Percentiles rank a stretch among this genome's conserved stretches.
Conservation (phyloP, 2,888 invertebrate genomes). For the Pyrocoelia pectoralis region DNA sequence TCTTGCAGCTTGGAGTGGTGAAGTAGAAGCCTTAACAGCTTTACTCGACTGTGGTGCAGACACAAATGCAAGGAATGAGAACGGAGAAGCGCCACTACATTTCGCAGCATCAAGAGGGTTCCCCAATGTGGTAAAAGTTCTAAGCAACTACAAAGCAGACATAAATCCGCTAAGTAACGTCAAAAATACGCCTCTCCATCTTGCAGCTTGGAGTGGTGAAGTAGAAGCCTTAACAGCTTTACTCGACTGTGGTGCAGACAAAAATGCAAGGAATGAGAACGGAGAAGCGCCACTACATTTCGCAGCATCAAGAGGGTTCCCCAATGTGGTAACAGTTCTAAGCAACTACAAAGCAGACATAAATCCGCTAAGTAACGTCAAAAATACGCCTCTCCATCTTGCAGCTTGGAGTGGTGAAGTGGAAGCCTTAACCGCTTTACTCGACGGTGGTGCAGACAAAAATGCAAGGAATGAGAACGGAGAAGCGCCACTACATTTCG, state of each 20-base stretch:
- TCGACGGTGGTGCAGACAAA: neutral
- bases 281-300: neutral
- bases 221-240: neutral
- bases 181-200: neutral
- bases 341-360: neutral
- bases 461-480: neutral
- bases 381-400: neutral
- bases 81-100: neutral
- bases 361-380: neutral
- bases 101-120: neutral
- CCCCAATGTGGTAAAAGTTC: neutral
- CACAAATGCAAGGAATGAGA: neutral
- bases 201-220: neutral
- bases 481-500: neutral
- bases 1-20: neutral
- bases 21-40: neutral
- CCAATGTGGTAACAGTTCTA: neutral
- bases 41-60: neutral
- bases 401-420: neutral
- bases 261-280: neutral
- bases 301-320: neutral
- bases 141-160: neutral
- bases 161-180: neutral
- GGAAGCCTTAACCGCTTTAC: neutral
- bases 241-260: neutral